Base-by-base conservation (phyloP, 2,113 vertebrate genomes). In the Leucopsar rothschildi region DNA sequence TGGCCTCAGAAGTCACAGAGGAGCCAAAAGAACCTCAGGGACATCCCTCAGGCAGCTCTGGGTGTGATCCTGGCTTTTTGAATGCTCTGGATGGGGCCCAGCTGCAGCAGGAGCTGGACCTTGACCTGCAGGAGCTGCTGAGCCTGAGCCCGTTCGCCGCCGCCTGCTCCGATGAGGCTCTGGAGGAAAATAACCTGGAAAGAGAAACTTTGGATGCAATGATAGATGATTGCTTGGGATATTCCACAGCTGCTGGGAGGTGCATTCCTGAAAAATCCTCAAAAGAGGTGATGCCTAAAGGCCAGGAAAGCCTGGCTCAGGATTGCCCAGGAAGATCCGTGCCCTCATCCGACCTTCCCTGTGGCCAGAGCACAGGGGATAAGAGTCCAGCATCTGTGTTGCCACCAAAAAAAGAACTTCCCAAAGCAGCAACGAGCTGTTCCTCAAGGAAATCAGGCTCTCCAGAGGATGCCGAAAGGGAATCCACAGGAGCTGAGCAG, bases 91-190 rank as follows among this genome's bases (percentile, higher is more conserved):
- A 57, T 17, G 80, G 42, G 37, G 27, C 40, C 25, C 39, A 18
- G n/a, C 76, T 47, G 60, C 71, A 85, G 70, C 70, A 82, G 63
- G 73, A 86, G 84, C 64, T 86, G 84, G 87, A 96, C 23, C 77
- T 92, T 16, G 96, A 94, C 29, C n/a, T 95, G 39, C 90, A 92
- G 61, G 81, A 92, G 39, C 88, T 94, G 28, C 85, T 96, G 65
- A 68, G 19, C 20, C 81, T 92, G 11, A 83, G 65, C 66, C 90
- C 84, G 0, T 21, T 64, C 1, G 18, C 63, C 11, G 21, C 12
- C 6, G 55, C 33, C 19, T 25, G 8, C 10, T 20, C 18, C 8
- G 52, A 20, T 2, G 66, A 76, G 42, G 42, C 73, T 45, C 80
- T 71, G 39, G 82, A 61, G 52, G 70, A 49, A 5, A 8, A 5